Evolutionary conservation across 1,140 invertebrate species (phyloP), one percentile per base, ranked within the genome.

Genomic region (Dolichoris vasculosae): DNA sequence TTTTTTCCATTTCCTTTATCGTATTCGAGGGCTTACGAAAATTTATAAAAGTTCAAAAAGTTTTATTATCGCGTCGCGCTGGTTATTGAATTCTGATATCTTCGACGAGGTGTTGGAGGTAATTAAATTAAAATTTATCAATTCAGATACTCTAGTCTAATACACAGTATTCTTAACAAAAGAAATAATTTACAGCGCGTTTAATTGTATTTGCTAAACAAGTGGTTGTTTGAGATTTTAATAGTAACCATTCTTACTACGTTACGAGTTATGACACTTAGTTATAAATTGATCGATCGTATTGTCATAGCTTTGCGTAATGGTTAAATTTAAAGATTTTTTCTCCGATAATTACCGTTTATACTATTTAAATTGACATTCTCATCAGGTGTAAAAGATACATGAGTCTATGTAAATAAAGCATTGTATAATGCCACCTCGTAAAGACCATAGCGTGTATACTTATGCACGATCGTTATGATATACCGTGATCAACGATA

Each of bases 321-420:
- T 38, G 35, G 30, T 38, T 20, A 20, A 13, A 35, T 69, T 0
- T 8, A 69, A 38, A 38, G 32, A 69, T 75, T 75, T 71, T n/a
- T 73, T 20, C 40, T 15, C 71, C 26, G 43, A 75, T 48, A 46
- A 46, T 48, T 46, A 15, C 73, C 38, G n/a, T 77, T 77, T 77
- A 77, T 46, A 46, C 75, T 55, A 55, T 20, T 77, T 30, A 35
- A 48, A 77, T 38, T 80, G 55, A 46, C 63, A 43, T 64, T 23
- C 59, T 79, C 63, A 38, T 71, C 43, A 71, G 71, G 43, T 20
- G 35, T 71, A 26, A 35, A 71, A 82, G 64, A 69, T 38, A 75
- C 26, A 59, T 32, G 32, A 75, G 48, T 30, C 81, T 75, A 30
- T 43, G 81, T 40, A 75, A 82, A 82, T 82, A 75, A 59, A 38